phyloP scores from a whole-genome alignment of 2,113 vertebrate genomes.

The Sciurus niger region DNA sequence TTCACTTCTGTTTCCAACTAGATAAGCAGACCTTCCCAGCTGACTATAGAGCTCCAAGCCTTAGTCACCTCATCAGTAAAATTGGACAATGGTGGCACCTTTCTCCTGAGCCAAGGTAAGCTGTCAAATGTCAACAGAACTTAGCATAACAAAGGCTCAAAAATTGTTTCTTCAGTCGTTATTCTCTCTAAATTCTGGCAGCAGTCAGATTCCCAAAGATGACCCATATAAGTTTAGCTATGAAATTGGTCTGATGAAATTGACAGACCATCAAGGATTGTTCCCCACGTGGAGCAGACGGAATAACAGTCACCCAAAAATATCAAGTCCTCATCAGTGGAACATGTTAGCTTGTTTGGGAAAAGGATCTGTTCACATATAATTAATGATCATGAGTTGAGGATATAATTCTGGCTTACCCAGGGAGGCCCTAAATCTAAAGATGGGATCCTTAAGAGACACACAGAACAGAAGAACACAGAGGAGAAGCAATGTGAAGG shows the following conservation, averaged over 20 bases:
- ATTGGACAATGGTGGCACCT: not conserved
- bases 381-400: not conserved
- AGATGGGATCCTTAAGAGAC: not conserved
- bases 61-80: not conserved
- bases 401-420: not conserved
- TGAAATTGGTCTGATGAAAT: not conserved
- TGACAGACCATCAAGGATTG: no score
- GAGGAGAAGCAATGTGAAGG: not conserved
- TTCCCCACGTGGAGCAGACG: rapidly evolving
- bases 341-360: not conserved
- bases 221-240: not conserved
- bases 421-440: not conserved
- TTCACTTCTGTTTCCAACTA: not conserved
- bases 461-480: not conserved
- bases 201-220: not conserved
- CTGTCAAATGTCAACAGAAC: not conserved
- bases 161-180: not conserved
- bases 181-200: not conserved
- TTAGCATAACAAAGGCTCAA: not conserved
- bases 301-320: not conserved
- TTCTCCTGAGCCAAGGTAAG: not conserved
- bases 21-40: not conserved
- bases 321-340: not conserved
- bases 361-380: not conserved
- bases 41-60: not conserved